A percentile compares a stretch with the other conserved stretches of the same genome.
Evolutionary conservation across 2,797 vertebrate species (phyloP).

Genomic region (Toxotes lorentzi): DNA sequence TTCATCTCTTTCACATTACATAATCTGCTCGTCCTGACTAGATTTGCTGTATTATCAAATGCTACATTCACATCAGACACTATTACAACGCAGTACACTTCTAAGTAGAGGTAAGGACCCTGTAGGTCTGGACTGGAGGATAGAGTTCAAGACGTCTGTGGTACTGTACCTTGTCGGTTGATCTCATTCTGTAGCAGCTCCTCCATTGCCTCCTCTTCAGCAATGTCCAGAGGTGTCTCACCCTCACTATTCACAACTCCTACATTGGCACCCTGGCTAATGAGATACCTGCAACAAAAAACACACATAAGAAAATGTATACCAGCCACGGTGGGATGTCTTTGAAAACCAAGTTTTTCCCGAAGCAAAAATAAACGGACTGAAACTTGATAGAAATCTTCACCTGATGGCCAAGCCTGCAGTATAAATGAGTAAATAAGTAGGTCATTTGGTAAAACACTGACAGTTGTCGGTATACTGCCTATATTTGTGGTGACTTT

Average conservation of each 20-base stretch:
- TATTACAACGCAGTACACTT: background rate
- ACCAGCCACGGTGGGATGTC: background rate
- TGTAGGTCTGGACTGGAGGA: background rate
- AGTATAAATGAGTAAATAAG: background rate
- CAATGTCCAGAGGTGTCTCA: conserved; percentile 97
- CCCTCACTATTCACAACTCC: conserved; percentile 99
- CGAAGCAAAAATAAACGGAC: too few relatives aligned
- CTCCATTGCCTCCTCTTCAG: conserved; percentile 98
- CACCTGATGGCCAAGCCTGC: background rate
- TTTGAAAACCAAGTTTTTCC: too few relatives aligned
- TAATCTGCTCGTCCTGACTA: too few relatives aligned
- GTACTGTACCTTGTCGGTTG: conserved; percentile 93
- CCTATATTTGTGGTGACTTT: background rate
- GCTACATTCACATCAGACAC: background rate
- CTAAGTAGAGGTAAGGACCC: background rate
- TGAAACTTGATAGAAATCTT: background rate
- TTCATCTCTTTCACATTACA: too few relatives aligned
- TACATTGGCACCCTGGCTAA: conserved; percentile 94
- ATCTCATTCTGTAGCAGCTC: conserved; percentile 98
- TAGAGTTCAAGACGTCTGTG: background rate
- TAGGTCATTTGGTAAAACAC: background rate
- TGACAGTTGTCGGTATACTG: background rate
- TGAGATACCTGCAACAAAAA: conserved; percentile 90
- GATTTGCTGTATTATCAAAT: background rate
- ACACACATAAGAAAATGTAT: background rate